Evolutionary conservation across 2,797 vertebrate genomes (phyloP).

Genomic region (Tokudaia muenninki): DNA sequence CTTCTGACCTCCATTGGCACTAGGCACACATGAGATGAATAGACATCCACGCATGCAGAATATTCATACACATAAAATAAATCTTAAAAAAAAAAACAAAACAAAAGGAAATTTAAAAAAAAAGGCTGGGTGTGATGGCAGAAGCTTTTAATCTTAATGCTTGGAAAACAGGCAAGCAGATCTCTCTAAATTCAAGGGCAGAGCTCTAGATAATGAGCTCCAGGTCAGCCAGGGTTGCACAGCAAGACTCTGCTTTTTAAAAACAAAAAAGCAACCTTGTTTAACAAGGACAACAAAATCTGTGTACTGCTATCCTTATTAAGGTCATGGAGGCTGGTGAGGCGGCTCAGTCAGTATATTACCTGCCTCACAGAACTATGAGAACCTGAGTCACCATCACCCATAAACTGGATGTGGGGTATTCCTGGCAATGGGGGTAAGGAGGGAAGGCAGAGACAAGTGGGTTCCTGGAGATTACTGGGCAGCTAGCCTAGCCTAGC

Average conservation of each 20-base stretch:
- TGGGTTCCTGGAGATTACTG: no score
- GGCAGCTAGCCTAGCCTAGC: neutral
- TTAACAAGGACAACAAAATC: neutral
- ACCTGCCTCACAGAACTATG: neutral
- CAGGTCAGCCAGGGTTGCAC: neutral
- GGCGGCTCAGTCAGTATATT: neutral
- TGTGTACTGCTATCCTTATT: neutral
- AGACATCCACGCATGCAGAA: neutral
- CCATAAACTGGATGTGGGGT: neutral
- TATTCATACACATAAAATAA: neutral
- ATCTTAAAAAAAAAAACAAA: no score
- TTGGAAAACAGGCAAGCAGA: neutral
- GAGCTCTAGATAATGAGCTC: neutral
- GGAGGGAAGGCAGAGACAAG: neutral
- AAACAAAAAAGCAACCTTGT: neutral
- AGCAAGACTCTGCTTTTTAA: neutral
- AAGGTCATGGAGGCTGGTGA: neutral
- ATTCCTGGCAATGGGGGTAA: neutral
- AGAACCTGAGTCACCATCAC: neutral
- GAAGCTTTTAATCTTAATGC: neutral
- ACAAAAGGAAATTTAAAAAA: neutral
- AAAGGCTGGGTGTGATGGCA: neutral
- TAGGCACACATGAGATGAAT: neutral
- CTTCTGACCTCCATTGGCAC: neutral
- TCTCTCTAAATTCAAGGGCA: neutral